Evolutionary conservation across 1,140 invertebrate genomes (phyloP).

Genomic region (Bombyx mandarina): DNA sequence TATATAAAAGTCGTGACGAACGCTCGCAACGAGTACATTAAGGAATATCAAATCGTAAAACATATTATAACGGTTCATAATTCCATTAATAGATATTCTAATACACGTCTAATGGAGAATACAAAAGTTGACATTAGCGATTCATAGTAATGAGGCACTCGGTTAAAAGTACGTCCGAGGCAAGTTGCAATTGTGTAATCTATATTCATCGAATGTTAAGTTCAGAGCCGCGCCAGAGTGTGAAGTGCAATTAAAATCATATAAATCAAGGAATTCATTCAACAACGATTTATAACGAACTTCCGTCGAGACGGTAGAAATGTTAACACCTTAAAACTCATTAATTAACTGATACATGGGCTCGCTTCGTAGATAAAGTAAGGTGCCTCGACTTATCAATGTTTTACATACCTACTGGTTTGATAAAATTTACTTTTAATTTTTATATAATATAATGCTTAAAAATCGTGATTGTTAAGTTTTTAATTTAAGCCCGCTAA

Average conservation of each 20-base stretch:
- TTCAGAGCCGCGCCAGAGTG: slow-evolving; percentile 9
- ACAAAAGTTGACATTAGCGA: slow-evolving; percentile 5
- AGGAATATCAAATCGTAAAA: too few species aligned
- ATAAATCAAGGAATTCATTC: slow-evolving; percentile 30
- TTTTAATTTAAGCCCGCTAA: too few species aligned
- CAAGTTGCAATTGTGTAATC: slow-evolving; percentile 20
- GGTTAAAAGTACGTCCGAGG: slow-evolving; percentile 7
- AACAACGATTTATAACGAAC: background rate
- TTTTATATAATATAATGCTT: too few species aligned
- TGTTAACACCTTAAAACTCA: slow-evolving; percentile 9
- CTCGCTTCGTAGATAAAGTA: background rate
- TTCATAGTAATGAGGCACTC: slow-evolving; percentile 9
- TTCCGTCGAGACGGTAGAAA: slow-evolving; percentile 6
- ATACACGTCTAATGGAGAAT: slow-evolving; percentile 1
- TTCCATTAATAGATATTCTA: background rate
- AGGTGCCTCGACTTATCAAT: background rate
- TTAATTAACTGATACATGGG: slow-evolving; percentile 5
- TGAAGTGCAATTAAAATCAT: slow-evolving; percentile 37
- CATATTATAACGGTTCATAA: too few species aligned
- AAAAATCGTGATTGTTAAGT: too few species aligned
- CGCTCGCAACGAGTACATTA: too few species aligned
- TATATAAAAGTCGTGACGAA: too few species aligned
- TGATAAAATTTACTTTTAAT: too few species aligned
- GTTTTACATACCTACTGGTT: too few species aligned
- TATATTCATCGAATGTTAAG: slow-evolving; percentile 27